A percentile compares a stretch with the other conserved stretches of the same genome.
Evolutionary conservation across 2,888 invertebrate genomes (phyloP).

Genomic region (Temnothorax ravouxi): DNA sequence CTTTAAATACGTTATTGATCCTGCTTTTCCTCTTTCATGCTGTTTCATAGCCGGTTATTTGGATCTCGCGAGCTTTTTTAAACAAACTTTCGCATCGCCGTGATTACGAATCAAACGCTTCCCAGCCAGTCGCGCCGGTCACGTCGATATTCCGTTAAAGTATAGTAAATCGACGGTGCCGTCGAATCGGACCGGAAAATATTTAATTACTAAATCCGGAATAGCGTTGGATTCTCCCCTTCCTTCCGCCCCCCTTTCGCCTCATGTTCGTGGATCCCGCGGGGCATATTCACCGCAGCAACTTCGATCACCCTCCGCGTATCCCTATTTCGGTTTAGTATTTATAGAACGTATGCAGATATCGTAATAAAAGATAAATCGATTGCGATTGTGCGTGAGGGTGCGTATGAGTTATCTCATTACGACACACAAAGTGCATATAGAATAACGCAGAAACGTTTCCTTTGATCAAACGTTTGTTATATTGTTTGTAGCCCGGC

Average conservation of each 20-base stretch:
- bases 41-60: slow-evolving; percentile 28
- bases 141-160: slow-evolving; percentile 51
- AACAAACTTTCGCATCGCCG: slow-evolving; percentile 25
- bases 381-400: slow-evolving; percentile 48
- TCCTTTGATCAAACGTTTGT: slow-evolving; percentile 25
- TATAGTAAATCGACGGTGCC: slow-evolving; percentile 58
- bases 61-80: slow-evolving; percentile 27
- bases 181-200: slow-evolving; percentile 66
- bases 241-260: neutral
- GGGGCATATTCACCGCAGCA: slow-evolving; percentile 76
- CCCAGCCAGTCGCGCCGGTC: neutral
- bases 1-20: neutral
- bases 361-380: slow-evolving; percentile 54
- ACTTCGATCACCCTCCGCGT: slow-evolving; percentile 71
- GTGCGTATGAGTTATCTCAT: slow-evolving; percentile 41
- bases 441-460: slow-evolving; percentile 29
- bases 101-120: slow-evolving; percentile 51
- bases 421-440: slow-evolving; percentile 25
- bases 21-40: slow-evolving; percentile 4
- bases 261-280: slow-evolving; percentile 68
- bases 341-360: slow-evolving; percentile 52
- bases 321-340: slow-evolving; percentile 46
- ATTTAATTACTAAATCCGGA: slow-evolving; percentile 84
- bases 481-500: neutral
- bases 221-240: slow-evolving; percentile 76